phyloP scores from a whole-genome alignment of 2,888 invertebrate species.

The Tanypteryx hageni region DNA sequence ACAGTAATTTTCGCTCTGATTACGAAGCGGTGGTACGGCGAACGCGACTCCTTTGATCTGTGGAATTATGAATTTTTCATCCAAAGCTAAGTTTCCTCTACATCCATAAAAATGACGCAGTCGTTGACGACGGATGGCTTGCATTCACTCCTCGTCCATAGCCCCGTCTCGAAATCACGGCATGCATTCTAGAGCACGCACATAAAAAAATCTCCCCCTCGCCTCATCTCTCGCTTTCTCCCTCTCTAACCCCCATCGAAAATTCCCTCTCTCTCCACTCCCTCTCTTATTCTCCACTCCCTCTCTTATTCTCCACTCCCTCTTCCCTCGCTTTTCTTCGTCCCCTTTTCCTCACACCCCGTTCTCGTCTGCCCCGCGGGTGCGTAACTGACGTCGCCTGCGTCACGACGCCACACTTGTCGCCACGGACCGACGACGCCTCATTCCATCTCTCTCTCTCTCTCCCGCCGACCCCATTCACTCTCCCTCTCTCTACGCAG shows the following conservation, averaged over 20 bases:
- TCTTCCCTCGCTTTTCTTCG: neutral
- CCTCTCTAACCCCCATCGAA: neutral
- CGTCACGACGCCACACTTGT: constrained; percentile 51
- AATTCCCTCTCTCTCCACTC: neutral
- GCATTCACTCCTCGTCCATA: constrained; percentile 20
- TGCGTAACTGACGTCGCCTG: constrained; percentile 53
- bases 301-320: neutral
- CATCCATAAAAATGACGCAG: constrained; percentile 2
- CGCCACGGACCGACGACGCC: constrained; percentile 33
- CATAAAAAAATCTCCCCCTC: neutral
- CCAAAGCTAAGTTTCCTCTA: constrained; percentile 26
- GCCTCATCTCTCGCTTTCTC: neutral
- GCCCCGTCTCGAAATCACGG: constrained; percentile 40
- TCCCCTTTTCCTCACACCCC: neutral
- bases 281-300: neutral
- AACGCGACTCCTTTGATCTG: neutral
- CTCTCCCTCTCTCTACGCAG: neutral
- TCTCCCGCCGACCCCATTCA: neutral
- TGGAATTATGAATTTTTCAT: constrained; percentile 39
- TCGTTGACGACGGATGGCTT: neutral
- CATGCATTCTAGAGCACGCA: constrained; percentile 14
- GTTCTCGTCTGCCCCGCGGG: neutral
- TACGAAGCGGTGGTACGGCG: neutral
- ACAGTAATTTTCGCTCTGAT: neutral
- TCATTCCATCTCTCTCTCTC: neutral